Conservation (phyloP, 2,113 vertebrate genomes). For the Sialia sialis region DNA sequence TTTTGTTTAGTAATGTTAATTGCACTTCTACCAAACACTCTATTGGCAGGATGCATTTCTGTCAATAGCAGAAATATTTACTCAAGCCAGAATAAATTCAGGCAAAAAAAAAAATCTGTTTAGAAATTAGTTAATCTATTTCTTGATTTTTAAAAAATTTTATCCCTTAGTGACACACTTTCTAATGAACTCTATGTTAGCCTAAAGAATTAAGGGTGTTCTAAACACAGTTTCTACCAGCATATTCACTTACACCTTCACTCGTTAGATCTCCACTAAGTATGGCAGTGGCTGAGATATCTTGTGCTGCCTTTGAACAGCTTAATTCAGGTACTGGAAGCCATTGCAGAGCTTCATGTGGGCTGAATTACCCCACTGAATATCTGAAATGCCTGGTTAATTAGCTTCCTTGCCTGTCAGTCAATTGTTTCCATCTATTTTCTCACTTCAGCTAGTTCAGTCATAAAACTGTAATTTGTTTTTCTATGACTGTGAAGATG, state of each 20-base stretch:
- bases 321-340: slow-evolving; percentile 11
- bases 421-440: slow-evolving; percentile 41
- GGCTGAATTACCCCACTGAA: slow-evolving; percentile 23
- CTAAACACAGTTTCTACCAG: neutral
- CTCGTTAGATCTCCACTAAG: neutral
- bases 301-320: neutral
- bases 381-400: slow-evolving; percentile 29
- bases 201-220: neutral
- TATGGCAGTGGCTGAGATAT: neutral
- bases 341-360: neutral
- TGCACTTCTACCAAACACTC: neutral
- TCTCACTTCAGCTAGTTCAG: slow-evolving; percentile 20
- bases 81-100: neutral
- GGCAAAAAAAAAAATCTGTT: neutral
- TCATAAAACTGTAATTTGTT: slow-evolving; percentile 36
- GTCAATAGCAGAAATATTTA: neutral
- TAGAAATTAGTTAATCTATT: neutral
- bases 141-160: neutral
- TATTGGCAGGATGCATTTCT: neutral
- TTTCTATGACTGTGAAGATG: neutral
- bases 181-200: neutral
- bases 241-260: neutral
- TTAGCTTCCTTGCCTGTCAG: slow-evolving; percentile 45
- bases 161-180: neutral
- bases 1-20: neutral